Percentiles rank a stretch among this genome's conserved stretches.
Conservation (phyloP, 2,888 invertebrate species). For the Linnaemya tessellans region DNA sequence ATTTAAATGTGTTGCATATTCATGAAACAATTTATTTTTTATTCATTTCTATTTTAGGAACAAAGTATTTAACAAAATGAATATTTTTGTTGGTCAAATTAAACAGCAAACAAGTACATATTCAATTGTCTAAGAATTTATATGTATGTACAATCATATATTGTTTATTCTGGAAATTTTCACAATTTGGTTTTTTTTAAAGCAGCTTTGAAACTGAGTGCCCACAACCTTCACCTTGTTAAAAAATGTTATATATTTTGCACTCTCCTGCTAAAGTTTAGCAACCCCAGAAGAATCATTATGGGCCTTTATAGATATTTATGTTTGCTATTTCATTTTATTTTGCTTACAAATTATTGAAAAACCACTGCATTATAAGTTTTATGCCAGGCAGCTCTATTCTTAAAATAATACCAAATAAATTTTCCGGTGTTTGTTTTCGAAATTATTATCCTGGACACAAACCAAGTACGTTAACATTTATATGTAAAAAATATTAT, state of each 20-base stretch:
- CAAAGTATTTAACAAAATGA: background rate
- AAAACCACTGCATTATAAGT: no score
- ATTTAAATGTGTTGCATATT: no score
- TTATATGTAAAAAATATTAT: no score
- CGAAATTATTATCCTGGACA: no score
- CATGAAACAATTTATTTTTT: no score
- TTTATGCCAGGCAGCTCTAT: background rate
- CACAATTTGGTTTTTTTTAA: background rate
- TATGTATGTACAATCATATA: background rate
- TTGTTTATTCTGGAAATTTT: constrained; percentile 37
- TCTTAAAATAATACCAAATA: background rate
- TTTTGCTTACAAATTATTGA: no score
- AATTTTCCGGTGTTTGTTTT: background rate
- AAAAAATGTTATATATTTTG: constrained; percentile 8
- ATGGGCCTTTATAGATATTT: constrained; percentile 28
- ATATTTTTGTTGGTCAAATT: background rate
- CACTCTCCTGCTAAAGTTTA: constrained; percentile 38
- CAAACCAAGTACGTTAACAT: no score
- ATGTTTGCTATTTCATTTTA: background rate
- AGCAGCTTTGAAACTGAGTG: background rate
- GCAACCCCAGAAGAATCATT: constrained; percentile 32
- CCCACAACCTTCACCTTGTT: constrained; percentile 49
- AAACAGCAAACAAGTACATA: background rate
- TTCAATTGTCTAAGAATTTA: no score
- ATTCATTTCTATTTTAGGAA: constrained; percentile 21